Percentiles rank a stretch among this genome's conserved stretches.
Evolutionary conservation across 2,888 invertebrate genomes (phyloP).

Genomic region (Meliscaeva auricollis): DNA sequence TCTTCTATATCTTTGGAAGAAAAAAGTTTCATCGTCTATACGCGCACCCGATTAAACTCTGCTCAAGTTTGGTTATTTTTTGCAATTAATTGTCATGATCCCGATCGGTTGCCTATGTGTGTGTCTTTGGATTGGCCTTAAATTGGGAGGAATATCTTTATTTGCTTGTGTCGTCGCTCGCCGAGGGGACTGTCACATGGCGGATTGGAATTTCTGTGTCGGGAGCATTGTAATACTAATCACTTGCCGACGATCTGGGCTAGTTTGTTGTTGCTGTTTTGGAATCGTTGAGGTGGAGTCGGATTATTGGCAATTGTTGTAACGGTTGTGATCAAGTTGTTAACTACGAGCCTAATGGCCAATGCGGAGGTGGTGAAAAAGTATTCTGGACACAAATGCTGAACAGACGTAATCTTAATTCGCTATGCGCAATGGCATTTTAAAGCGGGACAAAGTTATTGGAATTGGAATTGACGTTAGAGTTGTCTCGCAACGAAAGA

Average conservation of each 20-base stretch:
- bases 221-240: slow-evolving; percentile 68
- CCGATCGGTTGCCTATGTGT: slow-evolving; percentile 10
- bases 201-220: slow-evolving; percentile 53
- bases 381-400: slow-evolving; percentile 13
- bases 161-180: slow-evolving; percentile 39
- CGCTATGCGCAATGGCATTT: slow-evolving; percentile 58
- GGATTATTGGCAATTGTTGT: slow-evolving; percentile 66
- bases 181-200: slow-evolving; percentile 35
- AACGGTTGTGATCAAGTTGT: slow-evolving; percentile 74
- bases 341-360: slow-evolving; percentile 59
- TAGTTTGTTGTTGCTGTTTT: slow-evolving; percentile 22
- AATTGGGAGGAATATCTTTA: slow-evolving; percentile 69
- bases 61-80: slow-evolving; percentile 68
- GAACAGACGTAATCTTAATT: slow-evolving; percentile 59
- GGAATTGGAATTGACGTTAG: slow-evolving; percentile 1
- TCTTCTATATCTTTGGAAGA: slow-evolving; percentile 16
- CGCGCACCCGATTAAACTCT: slow-evolving; percentile 52
- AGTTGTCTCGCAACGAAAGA: neutral
- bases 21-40: slow-evolving; percentile 23
- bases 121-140: slow-evolving; percentile 11
- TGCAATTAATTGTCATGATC: slow-evolving; percentile 69
- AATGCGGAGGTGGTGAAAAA: slow-evolving; percentile 70
- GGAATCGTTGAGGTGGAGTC: slow-evolving; percentile 35
- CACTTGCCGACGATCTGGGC: slow-evolving; percentile 63
- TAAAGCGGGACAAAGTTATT: slow-evolving; percentile 41